These are phyloP conservation scores for Pipa parva DNA, from an alignment of 2,113 vertebrate species.

Conservation along the genomic window DNA sequence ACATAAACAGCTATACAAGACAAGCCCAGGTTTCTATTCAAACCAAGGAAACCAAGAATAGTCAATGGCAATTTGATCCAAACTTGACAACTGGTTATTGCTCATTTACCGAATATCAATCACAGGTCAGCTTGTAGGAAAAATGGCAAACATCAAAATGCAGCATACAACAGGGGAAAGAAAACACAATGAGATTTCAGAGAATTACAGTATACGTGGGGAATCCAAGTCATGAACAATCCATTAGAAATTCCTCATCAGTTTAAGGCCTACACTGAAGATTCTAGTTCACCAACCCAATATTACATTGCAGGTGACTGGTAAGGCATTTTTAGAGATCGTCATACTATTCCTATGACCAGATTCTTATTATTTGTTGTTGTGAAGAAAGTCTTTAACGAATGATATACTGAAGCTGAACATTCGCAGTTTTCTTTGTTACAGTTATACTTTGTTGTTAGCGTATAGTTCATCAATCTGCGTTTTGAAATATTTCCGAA, in stretches of 20 bases:
- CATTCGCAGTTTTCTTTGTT: slow-evolving; percentile 11
- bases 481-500: slow-evolving; percentile 74
- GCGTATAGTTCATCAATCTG: slow-evolving; percentile 87
- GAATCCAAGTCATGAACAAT: slow-evolving; percentile 63
- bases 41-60: not conserved
- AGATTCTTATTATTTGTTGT: slow-evolving; percentile 55
- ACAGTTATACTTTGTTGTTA: slow-evolving; percentile 75
- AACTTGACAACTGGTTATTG: not conserved
- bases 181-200: not conserved
- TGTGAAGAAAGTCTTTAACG: slow-evolving; percentile 46
- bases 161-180: not conserved
- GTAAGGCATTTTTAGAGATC: slow-evolving; percentile 65
- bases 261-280: slow-evolving; percentile 72
- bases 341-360: slow-evolving; percentile 61
- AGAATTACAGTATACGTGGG: slow-evolving; percentile 29
- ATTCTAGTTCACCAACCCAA: slow-evolving; percentile 53
- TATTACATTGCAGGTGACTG: slow-evolving; percentile 52
- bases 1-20: not conserved
- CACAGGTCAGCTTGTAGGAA: not conserved
- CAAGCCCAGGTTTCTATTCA: not conserved
- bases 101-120: not conserved
- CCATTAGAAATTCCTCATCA: slow-evolving; percentile 55
- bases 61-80: not conserved
- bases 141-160: not conserved
- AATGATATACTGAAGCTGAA: not conserved